Conservation (phyloP, 2,797 vertebrate species). For the Malacoraja senta region DNA sequence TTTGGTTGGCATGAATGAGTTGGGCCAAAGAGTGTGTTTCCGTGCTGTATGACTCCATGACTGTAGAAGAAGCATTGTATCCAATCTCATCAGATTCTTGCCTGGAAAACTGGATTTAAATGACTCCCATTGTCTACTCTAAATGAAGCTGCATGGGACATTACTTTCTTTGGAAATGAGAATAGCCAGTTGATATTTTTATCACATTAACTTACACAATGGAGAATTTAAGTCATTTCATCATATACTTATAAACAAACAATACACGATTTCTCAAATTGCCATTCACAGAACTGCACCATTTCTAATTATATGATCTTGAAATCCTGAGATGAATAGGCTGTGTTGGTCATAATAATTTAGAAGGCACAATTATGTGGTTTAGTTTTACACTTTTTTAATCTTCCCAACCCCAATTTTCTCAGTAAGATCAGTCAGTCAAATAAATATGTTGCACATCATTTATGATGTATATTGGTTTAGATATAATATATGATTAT, state of each 20-base stretch:
- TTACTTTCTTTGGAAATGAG: not conserved
- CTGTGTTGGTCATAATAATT: not conserved
- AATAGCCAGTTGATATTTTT: not conserved
- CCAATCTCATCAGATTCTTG: not conserved
- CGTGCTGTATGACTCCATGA: too few species aligned
- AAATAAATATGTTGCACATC: not conserved
- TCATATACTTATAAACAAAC: not conserved
- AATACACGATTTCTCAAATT: constrained; percentile 16
- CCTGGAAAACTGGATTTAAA: not conserved
- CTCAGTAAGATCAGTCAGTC: not conserved
- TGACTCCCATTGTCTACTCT: not conserved
- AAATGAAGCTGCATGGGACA: not conserved
- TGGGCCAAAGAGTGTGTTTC: too few species aligned
- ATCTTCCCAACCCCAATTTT: not conserved
- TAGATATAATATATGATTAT: not conserved
- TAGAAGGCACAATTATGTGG: not conserved
- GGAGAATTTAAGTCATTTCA: not conserved
- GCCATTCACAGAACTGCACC: not conserved
- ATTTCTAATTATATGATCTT: not conserved
- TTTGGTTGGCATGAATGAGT: too few species aligned
- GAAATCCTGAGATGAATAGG: not conserved
- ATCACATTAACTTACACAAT: not conserved
- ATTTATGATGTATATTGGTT: not conserved
- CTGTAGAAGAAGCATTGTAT: not conserved
- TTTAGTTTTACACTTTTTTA: not conserved